Conservation (phyloP, 2,797 vertebrate genomes). For the Gambelia wislizenii region DNA sequence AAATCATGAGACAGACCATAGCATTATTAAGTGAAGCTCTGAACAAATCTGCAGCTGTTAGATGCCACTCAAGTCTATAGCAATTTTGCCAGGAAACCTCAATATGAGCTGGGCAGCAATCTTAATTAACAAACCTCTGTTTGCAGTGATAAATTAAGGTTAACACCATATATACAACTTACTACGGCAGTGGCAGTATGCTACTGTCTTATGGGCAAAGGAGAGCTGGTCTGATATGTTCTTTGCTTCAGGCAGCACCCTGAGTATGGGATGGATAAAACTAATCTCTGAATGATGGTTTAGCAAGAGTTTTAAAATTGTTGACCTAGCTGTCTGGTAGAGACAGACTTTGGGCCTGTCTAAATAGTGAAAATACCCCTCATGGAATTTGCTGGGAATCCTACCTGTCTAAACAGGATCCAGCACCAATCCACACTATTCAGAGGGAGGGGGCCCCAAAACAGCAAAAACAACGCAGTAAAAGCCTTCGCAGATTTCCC, state of each 20-base stretch:
- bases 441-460: too few species aligned
- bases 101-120: background rate
- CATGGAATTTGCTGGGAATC: too few species aligned
- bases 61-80: background rate
- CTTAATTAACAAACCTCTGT: background rate
- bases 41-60: background rate
- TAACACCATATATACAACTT: background rate
- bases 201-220: too few species aligned
- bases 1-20: background rate
- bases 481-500: too few species aligned
- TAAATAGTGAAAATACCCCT: too few species aligned
- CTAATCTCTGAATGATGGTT: background rate
- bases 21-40: background rate
- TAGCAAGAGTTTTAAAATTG: background rate
- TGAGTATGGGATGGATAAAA: background rate
- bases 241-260: background rate
- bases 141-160: background rate
- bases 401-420: too few species aligned
- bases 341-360: too few species aligned
- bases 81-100: background rate
- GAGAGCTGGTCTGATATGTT: background rate
- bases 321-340: background rate
- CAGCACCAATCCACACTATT: too few species aligned
- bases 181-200: background rate
- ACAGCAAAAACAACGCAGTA: too few species aligned